Evolutionary conservation across 2,888 invertebrate genomes (phyloP), one percentile per base, ranked within the genome.

Genomic region (Hartigia nigra): DNA sequence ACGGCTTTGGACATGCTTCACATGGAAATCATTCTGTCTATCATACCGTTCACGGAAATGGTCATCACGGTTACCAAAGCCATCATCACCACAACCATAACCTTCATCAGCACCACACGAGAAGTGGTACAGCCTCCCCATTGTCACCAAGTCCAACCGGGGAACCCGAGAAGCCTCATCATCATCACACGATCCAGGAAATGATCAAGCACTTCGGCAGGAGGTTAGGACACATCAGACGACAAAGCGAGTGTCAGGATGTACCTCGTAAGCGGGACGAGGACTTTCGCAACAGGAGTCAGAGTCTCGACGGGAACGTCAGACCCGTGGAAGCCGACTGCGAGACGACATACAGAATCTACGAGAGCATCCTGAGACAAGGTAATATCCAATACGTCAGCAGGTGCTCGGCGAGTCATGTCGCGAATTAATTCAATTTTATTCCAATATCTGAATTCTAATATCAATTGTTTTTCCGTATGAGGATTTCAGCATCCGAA

Each of bases 281-380:
- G 70, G 95, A 95, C 86, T 97, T 96, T 88, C 93, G 97, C 31
- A 94, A 94, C 74, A 93, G 97, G 75, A 96, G 96, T 72, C 96
- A 96, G 89, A 96, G 96, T 76, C 92, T 97, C 84, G 97, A 97
- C 90, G 93, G 93, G 69, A 91, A 92, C 5, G 93, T 94, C n/a
- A 76, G 83, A 23, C 93, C 93, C 80, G 92, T 94, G 80, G 92
- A 95, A n/a, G 94, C 94, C 81, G 97, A 97, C 89, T 96, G 96
- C 89, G 96, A 95, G 77, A 94, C 96, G 12, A 97, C 96, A 9
- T 97, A 97, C 89, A 94, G 95, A 89, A 96, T 97, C 87, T 97
- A 95, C 91, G 96, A 97, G 84, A 93, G 94, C 84, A 97, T 97
- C 88, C 92, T 97, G 32, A 93, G 93, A 91, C 95, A 96, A 95